phyloP scores from a whole-genome alignment of 2,113 vertebrate genomes.

The Callospermophilus lateralis region DNA sequence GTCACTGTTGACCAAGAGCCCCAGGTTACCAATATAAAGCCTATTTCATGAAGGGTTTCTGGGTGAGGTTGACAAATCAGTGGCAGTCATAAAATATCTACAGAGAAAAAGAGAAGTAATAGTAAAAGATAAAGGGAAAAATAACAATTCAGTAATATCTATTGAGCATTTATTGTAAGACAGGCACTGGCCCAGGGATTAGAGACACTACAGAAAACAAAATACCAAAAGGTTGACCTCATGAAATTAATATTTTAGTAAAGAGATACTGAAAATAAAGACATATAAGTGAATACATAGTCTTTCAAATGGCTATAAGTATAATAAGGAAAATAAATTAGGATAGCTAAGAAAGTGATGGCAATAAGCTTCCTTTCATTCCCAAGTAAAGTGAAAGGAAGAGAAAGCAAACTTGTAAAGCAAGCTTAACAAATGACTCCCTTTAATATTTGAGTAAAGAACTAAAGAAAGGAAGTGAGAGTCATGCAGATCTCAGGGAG shows the following conservation, averaged over 20 bases:
- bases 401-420: background rate
- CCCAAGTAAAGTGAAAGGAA: background rate
- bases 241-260: background rate
- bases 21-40: constrained; percentile 14
- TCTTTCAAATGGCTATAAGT: background rate
- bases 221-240: background rate
- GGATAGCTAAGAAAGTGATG: background rate
- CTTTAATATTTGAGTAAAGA: background rate
- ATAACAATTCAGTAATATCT: background rate
- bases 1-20: background rate
- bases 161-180: background rate
- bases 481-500: background rate
- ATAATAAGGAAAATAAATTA: background rate
- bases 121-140: background rate
- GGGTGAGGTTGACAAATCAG: background rate
- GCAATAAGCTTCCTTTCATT: background rate
- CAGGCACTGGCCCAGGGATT: background rate
- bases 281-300: background rate
- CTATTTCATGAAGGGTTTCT: background rate
- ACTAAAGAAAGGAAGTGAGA: background rate
- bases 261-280: constrained; percentile 7
- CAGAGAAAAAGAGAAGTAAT: background rate
- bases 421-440: background rate
- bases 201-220: background rate
- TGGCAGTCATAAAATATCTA: constrained; percentile 32